A percentile compares a stretch with the other conserved stretches of the same genome.
phyloP scores from a whole-genome alignment of 2,888 invertebrate genomes.

The Alsophila aescularia region DNA sequence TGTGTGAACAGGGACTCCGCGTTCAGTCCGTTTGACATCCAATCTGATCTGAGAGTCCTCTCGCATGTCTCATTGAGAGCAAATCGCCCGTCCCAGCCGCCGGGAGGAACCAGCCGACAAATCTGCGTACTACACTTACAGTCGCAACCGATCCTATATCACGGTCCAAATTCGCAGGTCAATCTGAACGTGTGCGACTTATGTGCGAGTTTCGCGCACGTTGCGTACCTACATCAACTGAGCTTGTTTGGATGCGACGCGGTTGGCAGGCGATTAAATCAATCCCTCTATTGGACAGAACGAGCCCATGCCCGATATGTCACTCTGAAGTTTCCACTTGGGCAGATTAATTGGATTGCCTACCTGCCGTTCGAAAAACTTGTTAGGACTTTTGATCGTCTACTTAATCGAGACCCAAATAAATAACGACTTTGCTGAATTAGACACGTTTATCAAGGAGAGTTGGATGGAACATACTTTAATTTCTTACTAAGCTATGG shows the following conservation, averaged over 20 bases:
- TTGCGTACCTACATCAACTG: conserved; percentile 31
- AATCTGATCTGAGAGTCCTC: conserved; percentile 72
- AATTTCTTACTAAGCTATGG: conserved; percentile 40
- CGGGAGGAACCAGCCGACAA: conserved; percentile 40
- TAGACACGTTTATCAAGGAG: conserved; percentile 16
- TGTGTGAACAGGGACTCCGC: conserved; percentile 44
- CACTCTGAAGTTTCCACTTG: conserved; percentile 36
- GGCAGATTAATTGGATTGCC: conserved; percentile 29
- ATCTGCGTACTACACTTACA: conserved; percentile 40
- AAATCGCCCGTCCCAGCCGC: conserved; percentile 67
- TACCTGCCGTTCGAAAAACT: conserved; percentile 10
- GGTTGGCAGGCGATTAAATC: conserved; percentile 43
- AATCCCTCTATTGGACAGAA: conserved; percentile 37
- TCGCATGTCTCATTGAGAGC: conserved; percentile 69
- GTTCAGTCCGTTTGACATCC: conserved; percentile 63
- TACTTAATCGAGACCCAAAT: conserved; percentile 13
- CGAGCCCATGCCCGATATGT: conserved; percentile 32
- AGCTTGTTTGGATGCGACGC: conserved; percentile 35
- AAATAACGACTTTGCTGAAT: not conserved
- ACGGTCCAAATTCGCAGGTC: conserved; percentile 39
- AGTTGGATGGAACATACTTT: conserved; percentile 52
- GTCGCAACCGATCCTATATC: conserved; percentile 34
- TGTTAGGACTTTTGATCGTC: conserved; percentile 13
- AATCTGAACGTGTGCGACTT: conserved; percentile 18
- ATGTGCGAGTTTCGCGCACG: conserved; percentile 6